Evolutionary conservation across 2,797 vertebrate genomes (phyloP).

Genomic region (Bovichtus variegatus): DNA sequence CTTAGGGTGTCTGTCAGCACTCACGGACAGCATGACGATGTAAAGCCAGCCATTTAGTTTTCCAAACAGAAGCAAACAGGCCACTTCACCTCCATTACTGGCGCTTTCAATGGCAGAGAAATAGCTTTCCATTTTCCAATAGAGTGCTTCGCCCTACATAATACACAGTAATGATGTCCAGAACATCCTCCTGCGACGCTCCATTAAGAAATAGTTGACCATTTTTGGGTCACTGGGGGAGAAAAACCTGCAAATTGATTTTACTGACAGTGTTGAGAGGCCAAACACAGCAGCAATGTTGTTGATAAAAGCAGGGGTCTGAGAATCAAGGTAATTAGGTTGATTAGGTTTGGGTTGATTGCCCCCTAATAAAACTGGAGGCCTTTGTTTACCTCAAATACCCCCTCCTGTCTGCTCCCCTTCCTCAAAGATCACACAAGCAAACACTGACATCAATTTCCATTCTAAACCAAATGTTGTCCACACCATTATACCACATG

Average conservation of each 20-base stretch:
- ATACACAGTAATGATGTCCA: constrained; percentile 73
- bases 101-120: constrained; percentile 68
- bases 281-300: background rate
- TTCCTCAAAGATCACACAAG: constrained; percentile 32
- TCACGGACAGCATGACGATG: constrained; percentile 60
- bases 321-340: constrained; percentile 29
- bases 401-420: background rate
- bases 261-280: constrained; percentile 1
- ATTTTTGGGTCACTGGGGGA: constrained; percentile 27
- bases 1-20: constrained; percentile 77
- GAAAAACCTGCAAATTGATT: constrained; percentile 28
- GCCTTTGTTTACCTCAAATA: constrained; percentile 40
- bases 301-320: constrained; percentile 36
- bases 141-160: constrained; percentile 68
- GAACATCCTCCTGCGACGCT: constrained; percentile 34
- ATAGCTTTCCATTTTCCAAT: constrained; percentile 68
- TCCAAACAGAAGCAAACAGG: constrained; percentile 75
- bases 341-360: constrained; percentile 26
- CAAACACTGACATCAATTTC: constrained; percentile 46
- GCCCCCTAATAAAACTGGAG: constrained; percentile 21
- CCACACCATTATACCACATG: constrained; percentile 26
- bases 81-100: constrained; percentile 82
- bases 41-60: constrained; percentile 78
- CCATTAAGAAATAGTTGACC: constrained; percentile 52
- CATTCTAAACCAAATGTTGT: constrained; percentile 46